Evolutionary conservation across 1,140 invertebrate species (phyloP), one percentile per base, ranked within the genome.

Genomic region (Achroia grisella): DNA sequence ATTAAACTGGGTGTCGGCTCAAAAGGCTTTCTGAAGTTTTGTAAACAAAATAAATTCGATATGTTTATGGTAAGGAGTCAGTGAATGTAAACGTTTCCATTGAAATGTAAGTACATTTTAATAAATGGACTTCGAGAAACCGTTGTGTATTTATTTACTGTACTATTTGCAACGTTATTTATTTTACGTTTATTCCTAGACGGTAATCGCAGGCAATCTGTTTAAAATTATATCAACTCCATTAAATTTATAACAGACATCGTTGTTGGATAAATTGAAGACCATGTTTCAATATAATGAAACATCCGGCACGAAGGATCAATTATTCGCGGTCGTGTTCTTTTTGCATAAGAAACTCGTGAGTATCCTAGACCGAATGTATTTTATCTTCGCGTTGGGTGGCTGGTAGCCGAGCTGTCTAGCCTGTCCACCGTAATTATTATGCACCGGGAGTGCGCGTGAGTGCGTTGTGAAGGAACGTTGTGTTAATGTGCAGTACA

Each of bases 341-440:
- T 37, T 37, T 35, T 35, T 8, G 34, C 13, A 35, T 35, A 35
- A 35, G 35, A 37, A 37, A 35, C 13, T 35, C 13, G 14, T 37
- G 35, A 17, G 35, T 8, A 37, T 37, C 12, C 35, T 37, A 37
- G 35, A 17, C 17, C 17, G 35, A 17, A 15, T 37, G 9, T 10
- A 37, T 13, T 37, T 37, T 37, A 37, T 37, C 35, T 17, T 10
- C 35, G 14, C 15, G 14, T 15, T 37, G 44, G 44, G 44, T 39
- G 44, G 44, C 35, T 39, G 44, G 44, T 35, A 39, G 44, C 44
- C 44, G 44, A 17, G 44, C 44, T 39, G 44, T 45, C 44, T 45
- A 45, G 44, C 44, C 39, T 13, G 35, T 12, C 35, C 30, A 17
- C n/a, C 11, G 14, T 39, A 45, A 45, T 45, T 45, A 45, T 29